These are phyloP conservation scores for Lethrus apterus DNA, from an alignment of 1,140 invertebrate species.

Conservation along the genomic window DNA sequence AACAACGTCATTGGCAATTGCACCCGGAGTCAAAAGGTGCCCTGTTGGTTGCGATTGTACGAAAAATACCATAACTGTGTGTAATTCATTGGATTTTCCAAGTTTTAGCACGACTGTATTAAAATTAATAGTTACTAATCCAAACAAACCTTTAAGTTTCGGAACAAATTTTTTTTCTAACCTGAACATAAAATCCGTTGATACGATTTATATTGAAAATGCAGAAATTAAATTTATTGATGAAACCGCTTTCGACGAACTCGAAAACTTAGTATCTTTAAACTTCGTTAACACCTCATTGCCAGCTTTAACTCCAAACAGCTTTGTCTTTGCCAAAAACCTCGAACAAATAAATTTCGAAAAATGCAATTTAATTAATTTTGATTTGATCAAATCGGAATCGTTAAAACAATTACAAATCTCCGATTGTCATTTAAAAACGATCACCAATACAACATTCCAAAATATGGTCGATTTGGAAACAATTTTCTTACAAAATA, in stretches of 20 bases:
- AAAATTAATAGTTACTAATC: conserved; percentile 4
- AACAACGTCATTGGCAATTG: neutral
- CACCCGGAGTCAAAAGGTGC: conserved; percentile 1
- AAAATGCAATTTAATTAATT: conserved; percentile 2
- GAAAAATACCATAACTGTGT: conserved; percentile 11
- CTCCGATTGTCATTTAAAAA: conserved; percentile 28
- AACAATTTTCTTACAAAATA: conserved; percentile 31
- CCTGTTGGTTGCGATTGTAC: conserved; percentile 19
- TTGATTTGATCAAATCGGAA: conserved; percentile 26
- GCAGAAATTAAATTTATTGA: conserved; percentile 16
- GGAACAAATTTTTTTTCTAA: conserved; percentile 11
- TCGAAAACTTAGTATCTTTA: conserved; percentile 3
- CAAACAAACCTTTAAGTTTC: conserved; percentile 5
- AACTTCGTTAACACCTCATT: conserved; percentile 18
- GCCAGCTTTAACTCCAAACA: conserved; percentile 45
- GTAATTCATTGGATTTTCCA: conserved; percentile 17
- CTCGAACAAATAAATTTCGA: conserved; percentile 57
- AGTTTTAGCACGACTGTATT: conserved; percentile 7
- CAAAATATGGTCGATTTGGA: conserved; percentile 24
- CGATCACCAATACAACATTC: conserved; percentile 23
- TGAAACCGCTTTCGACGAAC: conserved; percentile 3
- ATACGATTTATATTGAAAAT: conserved; percentile 7
- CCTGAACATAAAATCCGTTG: neutral
- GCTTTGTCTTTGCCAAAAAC: conserved; percentile 54
- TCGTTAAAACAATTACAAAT: conserved; percentile 31